Conservation (phyloP, 2,113 vertebrate species). For the Aspiorhynchus laticeps region DNA sequence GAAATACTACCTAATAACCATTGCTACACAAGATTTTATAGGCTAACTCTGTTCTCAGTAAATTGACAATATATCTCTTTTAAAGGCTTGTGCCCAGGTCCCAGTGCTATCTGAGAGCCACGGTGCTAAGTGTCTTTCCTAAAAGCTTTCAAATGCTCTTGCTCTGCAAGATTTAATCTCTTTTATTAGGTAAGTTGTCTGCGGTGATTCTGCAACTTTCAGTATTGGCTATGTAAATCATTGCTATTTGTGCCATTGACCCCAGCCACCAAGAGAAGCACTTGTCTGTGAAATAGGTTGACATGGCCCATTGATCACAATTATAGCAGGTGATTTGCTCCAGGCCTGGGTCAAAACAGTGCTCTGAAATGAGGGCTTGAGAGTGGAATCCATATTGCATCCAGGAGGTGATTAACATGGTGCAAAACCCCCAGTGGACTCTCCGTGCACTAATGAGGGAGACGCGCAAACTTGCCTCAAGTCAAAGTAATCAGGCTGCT, state of each 20-base stretch:
- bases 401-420: conserved; percentile 54
- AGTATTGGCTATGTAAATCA: conserved; percentile 84
- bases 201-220: conserved; percentile 74
- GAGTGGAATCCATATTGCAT: conserved; percentile 58
- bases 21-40: conserved; percentile 17
- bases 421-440: conserved; percentile 44
- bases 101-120: background rate
- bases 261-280: conserved; percentile 68
- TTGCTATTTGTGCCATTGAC: conserved; percentile 72
- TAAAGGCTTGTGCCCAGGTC: conserved; percentile 5
- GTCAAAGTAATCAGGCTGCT: conserved; percentile 29
- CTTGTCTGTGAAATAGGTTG: conserved; percentile 87
- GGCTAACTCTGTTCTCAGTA: conserved; percentile 19
- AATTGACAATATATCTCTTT: conserved; percentile 22
- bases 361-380: conserved; percentile 39
- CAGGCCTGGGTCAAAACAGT: conserved; percentile 68
- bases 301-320: conserved; percentile 78
- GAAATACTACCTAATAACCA: conserved; percentile 32
- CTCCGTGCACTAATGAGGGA: conserved; percentile 53
- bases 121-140: conserved; percentile 42
- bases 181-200: conserved; percentile 74
- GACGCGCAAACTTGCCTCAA: conserved; percentile 41
- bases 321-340: conserved; percentile 78
- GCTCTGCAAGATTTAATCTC: conserved; percentile 67
- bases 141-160: conserved; percentile 53